Evolutionary conservation across 2,888 invertebrate genomes (phyloP), one percentile per base, ranked within the genome.

Genomic region (Zygaena filipendulae): DNA sequence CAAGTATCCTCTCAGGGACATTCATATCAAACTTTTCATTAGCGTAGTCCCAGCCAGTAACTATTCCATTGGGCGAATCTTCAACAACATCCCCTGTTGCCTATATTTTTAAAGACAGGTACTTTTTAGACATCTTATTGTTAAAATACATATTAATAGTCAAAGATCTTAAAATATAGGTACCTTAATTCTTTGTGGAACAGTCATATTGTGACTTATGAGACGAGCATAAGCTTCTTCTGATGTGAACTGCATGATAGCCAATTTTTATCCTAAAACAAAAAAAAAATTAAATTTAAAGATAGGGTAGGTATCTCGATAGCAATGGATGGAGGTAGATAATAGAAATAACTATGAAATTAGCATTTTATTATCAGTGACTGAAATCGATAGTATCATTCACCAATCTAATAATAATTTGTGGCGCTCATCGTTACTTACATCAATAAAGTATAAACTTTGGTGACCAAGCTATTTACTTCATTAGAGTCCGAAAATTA

Each of bases 1-100:
- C 90, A 43, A 96, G 82, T 60, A 97, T 96, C 55, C 95, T 85
- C 54, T 96, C 96, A 2, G 96, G 96, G 19, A 97, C 95, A 55
- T 89, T 89, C 96, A 96, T 96, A 47, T 90, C 88, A 61, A 91
- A 87, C 68, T 90, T 90, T 46, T 92, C 91, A 48, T 82, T 82
- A 35, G 82, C 81, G 56, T 84, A 83, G 43, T 82, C 81, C 88
- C 88, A 88, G 21, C 82, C 82, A 29, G 59, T 43, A 38, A 85
- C 83, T 29, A 82, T 68, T 39, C 86, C 85, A 59, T 86, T 85
- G 5, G 84, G 74, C n/a, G 79, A 53, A 29, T 87, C 85, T 48
- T 86, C 87, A 11, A 79, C 80, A 42, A 75, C 82, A 50, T 87
- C 87, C 8, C 88, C 88, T 41, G 84, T 87, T 30, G 93, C 89